Conservation (phyloP, 2,797 vertebrate genomes). For the Megaceryle alcyon region DNA sequence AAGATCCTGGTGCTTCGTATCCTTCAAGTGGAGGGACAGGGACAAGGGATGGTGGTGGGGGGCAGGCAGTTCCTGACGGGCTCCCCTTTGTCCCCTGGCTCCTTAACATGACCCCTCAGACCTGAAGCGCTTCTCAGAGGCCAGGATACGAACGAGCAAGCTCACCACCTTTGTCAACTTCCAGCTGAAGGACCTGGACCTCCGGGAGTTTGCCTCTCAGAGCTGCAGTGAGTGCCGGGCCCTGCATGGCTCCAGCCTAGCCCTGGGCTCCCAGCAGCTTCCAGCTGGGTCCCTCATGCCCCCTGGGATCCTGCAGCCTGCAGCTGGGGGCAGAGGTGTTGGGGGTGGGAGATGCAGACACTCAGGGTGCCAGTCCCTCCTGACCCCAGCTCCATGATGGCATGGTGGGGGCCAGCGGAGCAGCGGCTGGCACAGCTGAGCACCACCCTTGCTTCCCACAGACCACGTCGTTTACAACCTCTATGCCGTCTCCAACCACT, state of each 20-base stretch:
- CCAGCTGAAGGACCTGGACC: constrained; percentile 92
- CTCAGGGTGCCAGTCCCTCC: rapidly evolving
- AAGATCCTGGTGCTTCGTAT: constrained; percentile 98
- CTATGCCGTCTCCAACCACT: constrained; percentile 96
- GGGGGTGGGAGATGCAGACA: background rate
- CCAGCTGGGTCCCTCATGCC: rapidly evolving
- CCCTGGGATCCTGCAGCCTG: background rate
- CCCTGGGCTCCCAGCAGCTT: background rate
- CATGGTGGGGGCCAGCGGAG: background rate
- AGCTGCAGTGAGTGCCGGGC: constrained; percentile 84
- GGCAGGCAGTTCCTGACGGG: background rate
- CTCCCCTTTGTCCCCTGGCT: background rate
- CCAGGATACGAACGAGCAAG: constrained; percentile 89
- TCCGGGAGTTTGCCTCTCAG: constrained; percentile 90
- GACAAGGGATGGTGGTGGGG: background rate
- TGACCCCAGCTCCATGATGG: rapidly evolving
- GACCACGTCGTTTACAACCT: constrained; percentile 90
- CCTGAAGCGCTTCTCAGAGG: constrained; percentile 95
- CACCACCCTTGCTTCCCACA: constrained; percentile 19
- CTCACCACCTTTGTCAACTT: constrained; percentile 94
- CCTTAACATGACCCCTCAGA: constrained; percentile 86
- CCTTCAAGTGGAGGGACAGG: constrained; percentile 63
- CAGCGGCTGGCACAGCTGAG: background rate
- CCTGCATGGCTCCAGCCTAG: rapidly evolving
- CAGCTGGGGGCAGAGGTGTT: rapidly evolving